Evolutionary conservation across 2,797 vertebrate genomes (phyloP).

Genomic region (Arrhamphus sclerolepis): DNA sequence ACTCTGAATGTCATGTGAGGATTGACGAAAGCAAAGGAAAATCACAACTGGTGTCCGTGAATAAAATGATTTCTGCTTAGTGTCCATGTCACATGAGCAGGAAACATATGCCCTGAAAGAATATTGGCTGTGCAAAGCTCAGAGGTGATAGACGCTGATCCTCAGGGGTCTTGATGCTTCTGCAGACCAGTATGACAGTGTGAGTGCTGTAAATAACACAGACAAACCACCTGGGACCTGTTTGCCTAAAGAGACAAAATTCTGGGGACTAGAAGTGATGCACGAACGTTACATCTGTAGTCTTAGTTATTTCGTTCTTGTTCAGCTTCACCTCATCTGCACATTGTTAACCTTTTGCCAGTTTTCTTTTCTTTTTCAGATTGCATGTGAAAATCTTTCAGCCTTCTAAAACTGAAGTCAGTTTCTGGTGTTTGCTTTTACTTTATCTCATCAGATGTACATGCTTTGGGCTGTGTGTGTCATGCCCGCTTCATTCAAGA

Average conservation of each 20-base stretch:
- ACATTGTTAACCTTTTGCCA: too few relatives aligned
- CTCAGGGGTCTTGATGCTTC: slow-evolving; percentile 42
- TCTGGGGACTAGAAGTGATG: slow-evolving; percentile 31
- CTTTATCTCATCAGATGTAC: too few relatives aligned
- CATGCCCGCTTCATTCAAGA: too few relatives aligned
- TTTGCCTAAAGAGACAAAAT: slow-evolving; percentile 44
- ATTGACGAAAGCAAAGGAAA: not conserved
- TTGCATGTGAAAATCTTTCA: too few relatives aligned
- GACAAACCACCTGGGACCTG: slow-evolving; percentile 54
- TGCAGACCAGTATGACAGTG: slow-evolving; percentile 34
- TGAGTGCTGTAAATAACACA: slow-evolving; percentile 65
- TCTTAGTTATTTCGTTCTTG: not conserved
- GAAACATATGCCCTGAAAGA: slow-evolving; percentile 18
- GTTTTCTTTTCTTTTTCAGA: not conserved
- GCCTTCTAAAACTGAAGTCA: too few relatives aligned
- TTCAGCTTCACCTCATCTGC: not conserved
- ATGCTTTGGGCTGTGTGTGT: too few relatives aligned
- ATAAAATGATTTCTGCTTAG: not conserved
- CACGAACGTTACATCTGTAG: slow-evolving; percentile 10
- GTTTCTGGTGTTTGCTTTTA: too few relatives aligned
- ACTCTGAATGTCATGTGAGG: not conserved
- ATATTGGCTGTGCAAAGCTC: slow-evolving; percentile 42
- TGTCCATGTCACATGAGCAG: slow-evolving; percentile 1
- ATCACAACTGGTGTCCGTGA: not conserved
- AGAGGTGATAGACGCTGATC: slow-evolving; percentile 56